Evolutionary conservation across 2,113 vertebrate species (phyloP).

Genomic region (Catharus fuscescens): DNA sequence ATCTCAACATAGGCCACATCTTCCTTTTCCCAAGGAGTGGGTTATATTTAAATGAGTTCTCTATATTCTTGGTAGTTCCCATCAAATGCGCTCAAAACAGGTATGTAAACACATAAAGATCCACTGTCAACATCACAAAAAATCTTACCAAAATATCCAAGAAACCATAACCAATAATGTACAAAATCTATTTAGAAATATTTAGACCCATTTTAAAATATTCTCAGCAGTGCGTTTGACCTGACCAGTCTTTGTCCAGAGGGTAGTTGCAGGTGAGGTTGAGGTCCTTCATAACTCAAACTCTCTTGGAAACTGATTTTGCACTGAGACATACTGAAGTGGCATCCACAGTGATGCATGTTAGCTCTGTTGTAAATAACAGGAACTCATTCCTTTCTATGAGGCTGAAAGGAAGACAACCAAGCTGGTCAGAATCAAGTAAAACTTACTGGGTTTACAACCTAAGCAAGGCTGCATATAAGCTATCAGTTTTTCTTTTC

Average conservation of each 20-base stretch:
- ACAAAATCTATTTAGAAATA: background rate
- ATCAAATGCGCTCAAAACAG: background rate
- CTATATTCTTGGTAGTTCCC: background rate
- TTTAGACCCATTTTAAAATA: background rate
- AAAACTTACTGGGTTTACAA: background rate
- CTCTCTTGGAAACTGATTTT: background rate
- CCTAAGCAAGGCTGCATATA: background rate
- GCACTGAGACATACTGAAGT: background rate
- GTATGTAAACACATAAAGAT: background rate
- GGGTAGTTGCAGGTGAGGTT: background rate
- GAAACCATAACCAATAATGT: background rate
- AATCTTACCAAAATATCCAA: background rate
- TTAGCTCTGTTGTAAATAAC: background rate
- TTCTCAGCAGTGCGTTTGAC: background rate
- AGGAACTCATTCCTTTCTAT: background rate
- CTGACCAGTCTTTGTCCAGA: background rate
- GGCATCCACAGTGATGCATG: accelerated
- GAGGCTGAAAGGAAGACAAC: background rate
- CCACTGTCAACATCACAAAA: background rate
- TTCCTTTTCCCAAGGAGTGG: background rate
- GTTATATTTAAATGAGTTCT: background rate
- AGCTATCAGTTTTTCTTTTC: background rate
- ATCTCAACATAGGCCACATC: background rate
- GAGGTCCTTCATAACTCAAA: background rate
- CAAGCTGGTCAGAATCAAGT: background rate